These are phyloP conservation scores for Homarus gammarus DNA, from an alignment of 2,888 invertebrate genomes.

Conservation along the genomic window DNA sequence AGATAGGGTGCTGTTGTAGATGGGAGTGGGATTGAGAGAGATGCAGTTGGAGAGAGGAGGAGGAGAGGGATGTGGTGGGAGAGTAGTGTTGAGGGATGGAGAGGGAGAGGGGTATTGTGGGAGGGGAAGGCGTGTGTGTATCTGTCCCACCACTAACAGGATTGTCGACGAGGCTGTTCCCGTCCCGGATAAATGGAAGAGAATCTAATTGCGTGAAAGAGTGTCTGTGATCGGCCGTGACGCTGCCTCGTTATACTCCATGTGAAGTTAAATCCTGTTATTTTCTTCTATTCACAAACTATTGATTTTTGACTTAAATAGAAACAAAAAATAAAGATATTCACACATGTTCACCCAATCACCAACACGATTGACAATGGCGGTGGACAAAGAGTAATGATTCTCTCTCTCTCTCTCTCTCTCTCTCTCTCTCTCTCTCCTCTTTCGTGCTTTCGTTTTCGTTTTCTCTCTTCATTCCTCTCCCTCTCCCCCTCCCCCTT, in stretches of 20 bases:
- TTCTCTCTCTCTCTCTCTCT: background rate
- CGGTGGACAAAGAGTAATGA: background rate
- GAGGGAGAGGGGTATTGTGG: too few species aligned
- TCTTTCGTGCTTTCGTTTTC: background rate
- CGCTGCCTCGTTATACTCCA: conserved; percentile 31
- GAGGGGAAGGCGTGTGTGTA: too few species aligned
- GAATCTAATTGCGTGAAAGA: conserved; percentile 47
- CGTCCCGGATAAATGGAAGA: conserved; percentile 3
- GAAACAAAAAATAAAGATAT: background rate
- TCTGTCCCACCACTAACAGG: background rate
- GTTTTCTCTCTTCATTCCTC: background rate
- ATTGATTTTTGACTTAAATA: conserved; percentile 27
- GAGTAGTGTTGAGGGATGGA: too few species aligned
- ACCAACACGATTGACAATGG: background rate
- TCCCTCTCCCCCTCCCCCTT: conserved; percentile 22
- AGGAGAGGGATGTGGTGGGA: too few species aligned
- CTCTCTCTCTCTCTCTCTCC: background rate
- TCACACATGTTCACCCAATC: conserved; percentile 9
- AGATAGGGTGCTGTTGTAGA: too few species aligned
- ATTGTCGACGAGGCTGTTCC: background rate
- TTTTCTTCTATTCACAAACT: background rate
- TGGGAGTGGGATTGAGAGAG: too few species aligned
- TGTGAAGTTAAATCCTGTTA: conserved; percentile 33
- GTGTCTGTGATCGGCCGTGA: conserved; percentile 41
- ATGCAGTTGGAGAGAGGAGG: too few species aligned